Conservation (phyloP, 2,888 invertebrate genomes). For the Sminthurides aquaticus region DNA sequence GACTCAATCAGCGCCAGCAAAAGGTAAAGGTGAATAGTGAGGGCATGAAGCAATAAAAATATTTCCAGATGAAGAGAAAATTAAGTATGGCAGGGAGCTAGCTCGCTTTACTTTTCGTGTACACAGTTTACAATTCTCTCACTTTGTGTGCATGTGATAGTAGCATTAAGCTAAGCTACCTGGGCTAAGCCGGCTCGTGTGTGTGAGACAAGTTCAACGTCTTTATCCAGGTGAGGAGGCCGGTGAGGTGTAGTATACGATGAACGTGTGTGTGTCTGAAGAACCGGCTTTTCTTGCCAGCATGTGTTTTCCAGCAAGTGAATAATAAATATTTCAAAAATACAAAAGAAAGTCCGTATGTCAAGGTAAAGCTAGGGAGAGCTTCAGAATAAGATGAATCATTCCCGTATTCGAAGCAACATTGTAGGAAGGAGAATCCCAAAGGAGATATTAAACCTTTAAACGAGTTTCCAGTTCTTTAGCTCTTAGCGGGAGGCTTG, state of each 20-base stretch:
- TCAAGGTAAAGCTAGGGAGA: neutral
- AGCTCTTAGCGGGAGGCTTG: no score
- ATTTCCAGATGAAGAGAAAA: neutral
- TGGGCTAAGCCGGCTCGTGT: no score
- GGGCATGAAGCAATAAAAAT: neutral
- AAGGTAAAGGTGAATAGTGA: no score
- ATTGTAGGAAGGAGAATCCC: no score
- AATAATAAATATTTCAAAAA: neutral
- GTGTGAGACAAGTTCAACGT: neutral
- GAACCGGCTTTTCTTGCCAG: neutral
- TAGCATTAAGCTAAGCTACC: no score
- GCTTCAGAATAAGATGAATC: neutral
- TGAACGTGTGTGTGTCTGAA: neutral
- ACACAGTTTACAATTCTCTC: no score
- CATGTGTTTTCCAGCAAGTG: neutral
- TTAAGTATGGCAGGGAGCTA: neutral
- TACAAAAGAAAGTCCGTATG: neutral
- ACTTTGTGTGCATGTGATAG: neutral
- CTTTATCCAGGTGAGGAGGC: neutral
- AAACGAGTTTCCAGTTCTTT: neutral
- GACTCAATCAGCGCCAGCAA: no score
- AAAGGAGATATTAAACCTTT: no score
- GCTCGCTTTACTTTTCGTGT: no score
- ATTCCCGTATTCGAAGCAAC: no score
- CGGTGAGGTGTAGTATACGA: no score